Percentiles rank a stretch among this genome's conserved stretches.
These are phyloP conservation scores for Bradysia coprophila DNA, from an alignment of 1,140 invertebrate genomes.

Conservation along the genomic window DNA sequence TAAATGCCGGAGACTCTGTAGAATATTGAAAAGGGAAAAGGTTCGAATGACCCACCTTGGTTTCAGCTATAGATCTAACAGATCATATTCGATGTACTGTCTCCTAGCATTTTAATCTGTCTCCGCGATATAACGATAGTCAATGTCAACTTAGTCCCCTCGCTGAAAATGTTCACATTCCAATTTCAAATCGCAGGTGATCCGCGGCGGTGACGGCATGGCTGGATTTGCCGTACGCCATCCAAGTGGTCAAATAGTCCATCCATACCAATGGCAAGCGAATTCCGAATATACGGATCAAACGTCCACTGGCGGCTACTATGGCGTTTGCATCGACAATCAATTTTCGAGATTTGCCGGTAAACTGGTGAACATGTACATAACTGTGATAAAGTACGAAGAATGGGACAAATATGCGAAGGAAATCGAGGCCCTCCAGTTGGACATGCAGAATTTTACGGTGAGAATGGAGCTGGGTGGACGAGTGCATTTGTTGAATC, in stretches of 20 bases:
- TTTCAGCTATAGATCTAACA: too few relatives aligned
- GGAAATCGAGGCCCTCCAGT: constrained; percentile 70
- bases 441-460: constrained; percentile 82
- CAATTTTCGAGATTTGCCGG: constrained; percentile 82
- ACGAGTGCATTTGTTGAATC: neutral
- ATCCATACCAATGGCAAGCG: constrained; percentile 77
- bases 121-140: too few relatives aligned
- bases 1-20: too few relatives aligned
- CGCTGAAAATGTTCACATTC: too few relatives aligned
- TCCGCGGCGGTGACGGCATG: constrained; percentile 80
- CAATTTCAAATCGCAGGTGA: too few relatives aligned
- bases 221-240: constrained; percentile 80
- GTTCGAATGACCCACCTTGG: too few relatives aligned
- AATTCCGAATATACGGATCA: constrained; percentile 76
- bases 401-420: constrained; percentile 84
- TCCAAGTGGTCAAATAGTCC: constrained; percentile 62
- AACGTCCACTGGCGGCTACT: constrained; percentile 61
- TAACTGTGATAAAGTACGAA: constrained; percentile 85
- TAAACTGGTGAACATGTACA: constrained; percentile 83
- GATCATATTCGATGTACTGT: too few relatives aligned
- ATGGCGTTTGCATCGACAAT: constrained; percentile 89
- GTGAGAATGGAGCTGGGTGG: constrained; percentile 28
- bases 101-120: too few relatives aligned
- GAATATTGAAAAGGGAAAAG: too few relatives aligned
- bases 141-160: too few relatives aligned